phyloP scores from a whole-genome alignment of 2,888 invertebrate species.

The Pristionchus entomophagus region DNA sequence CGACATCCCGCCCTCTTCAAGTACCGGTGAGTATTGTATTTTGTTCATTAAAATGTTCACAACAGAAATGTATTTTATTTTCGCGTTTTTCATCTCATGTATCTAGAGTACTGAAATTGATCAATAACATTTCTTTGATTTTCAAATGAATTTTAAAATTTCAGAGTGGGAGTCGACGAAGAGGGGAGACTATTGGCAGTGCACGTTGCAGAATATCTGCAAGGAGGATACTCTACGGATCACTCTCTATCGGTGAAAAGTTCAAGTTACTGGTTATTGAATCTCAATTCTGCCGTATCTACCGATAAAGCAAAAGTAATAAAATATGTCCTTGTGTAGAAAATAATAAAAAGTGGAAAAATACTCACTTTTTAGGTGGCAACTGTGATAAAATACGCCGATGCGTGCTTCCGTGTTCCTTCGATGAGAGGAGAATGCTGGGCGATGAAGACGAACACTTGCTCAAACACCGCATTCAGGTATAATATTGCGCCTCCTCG shows the following conservation, averaged over 20 bases:
- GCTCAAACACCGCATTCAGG: conserved; percentile 87
- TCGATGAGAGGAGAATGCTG: conserved; percentile 83
- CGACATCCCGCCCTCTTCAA: conserved; percentile 89
- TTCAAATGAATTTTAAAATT: background rate
- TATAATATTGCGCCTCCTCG: conserved; percentile 15
- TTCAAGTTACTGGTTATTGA: background rate
- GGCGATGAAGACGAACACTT: conserved; percentile 88
- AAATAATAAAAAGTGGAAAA: background rate
- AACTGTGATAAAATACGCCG: conserved; percentile 8
- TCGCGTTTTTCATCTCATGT: no score
- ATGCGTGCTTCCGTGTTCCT: conserved; percentile 83
- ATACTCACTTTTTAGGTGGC: background rate
- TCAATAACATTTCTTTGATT: no score
- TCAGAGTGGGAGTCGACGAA: conserved; percentile 77
- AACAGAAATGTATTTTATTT: no score
- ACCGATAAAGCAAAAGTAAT: no score
- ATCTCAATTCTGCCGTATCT: background rate
- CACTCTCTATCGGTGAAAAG: conserved; percentile 80
- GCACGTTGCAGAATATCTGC: conserved; percentile 85
- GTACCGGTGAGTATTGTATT: conserved; percentile 80
- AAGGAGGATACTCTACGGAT: conserved; percentile 88
- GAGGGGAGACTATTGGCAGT: conserved; percentile 86
- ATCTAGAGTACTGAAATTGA: no score
- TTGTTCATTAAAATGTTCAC: no score
- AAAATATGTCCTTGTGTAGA: no score